Base-by-base conservation (phyloP, 2,113 vertebrate genomes). In the Anguilla rostrata region DNA sequence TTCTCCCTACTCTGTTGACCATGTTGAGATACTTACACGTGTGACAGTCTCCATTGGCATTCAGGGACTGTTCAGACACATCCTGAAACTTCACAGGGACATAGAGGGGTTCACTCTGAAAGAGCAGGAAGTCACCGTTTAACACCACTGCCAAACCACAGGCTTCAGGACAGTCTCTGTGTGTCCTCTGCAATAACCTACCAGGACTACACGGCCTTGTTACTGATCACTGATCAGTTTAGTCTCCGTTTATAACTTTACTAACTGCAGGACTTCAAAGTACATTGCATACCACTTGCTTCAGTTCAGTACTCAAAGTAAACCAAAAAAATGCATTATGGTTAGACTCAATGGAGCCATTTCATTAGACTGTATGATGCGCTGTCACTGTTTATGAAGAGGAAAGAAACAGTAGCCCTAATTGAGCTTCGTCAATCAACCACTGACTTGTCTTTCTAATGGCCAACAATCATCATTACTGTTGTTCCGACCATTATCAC, bases 11-110 rank as follows among this genome's bases (percentile, higher is more conserved):
- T 46, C 43, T 46, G 43, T 0, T 53, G 7, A 53, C 8, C 49
- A 53, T 14, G 49, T 53, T 53, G 49, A 53, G 49, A 66, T 66
- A 96, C 97, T 97, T 93, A 99, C 98, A 88, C 93, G 96, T 94
- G 89, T 97, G 95, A 91, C 92, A 93, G 90, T 96, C 96, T 90
- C 82, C 91, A 0, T 85, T 89, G 71, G 91, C 93, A 94, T 92
- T 92, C 84, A 92, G 93, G 83, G 92, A 91, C 87, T 95, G 97
- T 87, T 98, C 97, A 87, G 92, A 90, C 40, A 97, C 92, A 84
- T 99, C 98, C 94, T 98, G 97, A 94, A 99, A 98, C 94, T 97
- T 99, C 92, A 99, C 96, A 81, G 98, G 98, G 91, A 99, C 97
- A 87, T 99, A 99, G 0, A 99, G 94, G 34, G 98, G 97, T 90